Evolutionary conservation across 2,797 vertebrate species (phyloP), one percentile per base, ranked within the genome.

Genomic region (Neosalanx taihuensis): DNA sequence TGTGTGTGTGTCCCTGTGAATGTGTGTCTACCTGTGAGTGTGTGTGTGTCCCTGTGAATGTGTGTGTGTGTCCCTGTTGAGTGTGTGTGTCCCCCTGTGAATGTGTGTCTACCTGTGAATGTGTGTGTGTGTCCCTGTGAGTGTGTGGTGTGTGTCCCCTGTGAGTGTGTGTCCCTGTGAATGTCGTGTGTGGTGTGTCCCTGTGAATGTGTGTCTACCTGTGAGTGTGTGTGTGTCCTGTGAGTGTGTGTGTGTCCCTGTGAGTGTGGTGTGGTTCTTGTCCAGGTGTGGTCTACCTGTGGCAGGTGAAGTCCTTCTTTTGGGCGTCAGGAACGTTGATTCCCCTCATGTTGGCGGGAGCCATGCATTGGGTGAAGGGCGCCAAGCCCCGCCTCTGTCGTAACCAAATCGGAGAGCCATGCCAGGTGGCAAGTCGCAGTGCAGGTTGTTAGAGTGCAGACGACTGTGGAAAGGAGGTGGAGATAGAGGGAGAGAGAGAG

Each of bases 341-440:
- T 65, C 97, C 97, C 53, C 97, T 92, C 92, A 99, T 94, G 86
- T 94, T 92, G 81, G 95, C 94, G 0, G 97, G 97, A 31, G 94
- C 94, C 94, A 98, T 95, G 91, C 97, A 99, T 82, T 99, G 97
- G 2, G 97, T 99, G 89, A 99, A 99, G 83, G 97, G 97, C 69
- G 97, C 97, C 72, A 99, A 81, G 0, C 94, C 94, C 63, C 94
- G 93, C 46, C 97, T 84, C 83, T 97, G 97, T 30, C 96, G 91
- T 84, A 99, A 91, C 97, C 97, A 99, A 99, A 72, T 99, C 97
- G 0, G 97, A 98, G 67, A 99, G 95, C 97, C 97, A 99, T 71
- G 97, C 94, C 89, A 99, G 91, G 92, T 98, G 96, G 81, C 97
- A 99, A 99, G 91, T 99, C 97, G 15, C 97, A 99, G 90, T 95